Percentiles rank a stretch among this genome's conserved stretches.
phyloP scores from a whole-genome alignment of 2,113 vertebrate genomes.

The Anas platyrhynchos region DNA sequence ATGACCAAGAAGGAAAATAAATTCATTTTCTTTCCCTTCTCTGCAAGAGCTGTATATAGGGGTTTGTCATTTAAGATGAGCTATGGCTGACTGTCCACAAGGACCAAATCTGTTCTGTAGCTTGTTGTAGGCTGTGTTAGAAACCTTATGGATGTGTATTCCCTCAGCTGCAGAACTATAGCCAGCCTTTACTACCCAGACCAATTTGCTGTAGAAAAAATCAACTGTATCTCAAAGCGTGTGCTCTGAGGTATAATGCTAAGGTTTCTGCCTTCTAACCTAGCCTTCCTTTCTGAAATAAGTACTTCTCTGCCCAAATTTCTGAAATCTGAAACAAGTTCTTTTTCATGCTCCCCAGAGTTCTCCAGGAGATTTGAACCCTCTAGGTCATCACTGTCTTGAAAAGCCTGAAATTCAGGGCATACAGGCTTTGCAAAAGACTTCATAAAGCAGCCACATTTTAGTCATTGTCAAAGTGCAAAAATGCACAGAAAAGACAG shows the following conservation, averaged over 20 bases:
- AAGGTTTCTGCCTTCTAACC: background rate
- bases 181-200: background rate
- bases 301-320: background rate
- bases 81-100: background rate
- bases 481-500: background rate
- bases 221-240: background rate
- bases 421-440: background rate
- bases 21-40: background rate
- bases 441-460: background rate
- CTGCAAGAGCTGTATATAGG: background rate
- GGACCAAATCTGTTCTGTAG: background rate
- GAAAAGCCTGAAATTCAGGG: background rate
- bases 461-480: background rate
- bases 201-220: background rate
- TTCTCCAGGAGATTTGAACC: background rate
- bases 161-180: background rate
- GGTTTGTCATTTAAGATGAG: background rate
- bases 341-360: background rate
- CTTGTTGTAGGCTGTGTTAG: background rate
- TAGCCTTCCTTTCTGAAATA: background rate
- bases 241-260: background rate
- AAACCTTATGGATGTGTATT: background rate
- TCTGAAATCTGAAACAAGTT: background rate
- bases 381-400: background rate
- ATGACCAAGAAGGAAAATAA: background rate